These are phyloP conservation scores for Tinea pellionella DNA, from an alignment of 2,888 invertebrate species.

Conservation along the genomic window DNA sequence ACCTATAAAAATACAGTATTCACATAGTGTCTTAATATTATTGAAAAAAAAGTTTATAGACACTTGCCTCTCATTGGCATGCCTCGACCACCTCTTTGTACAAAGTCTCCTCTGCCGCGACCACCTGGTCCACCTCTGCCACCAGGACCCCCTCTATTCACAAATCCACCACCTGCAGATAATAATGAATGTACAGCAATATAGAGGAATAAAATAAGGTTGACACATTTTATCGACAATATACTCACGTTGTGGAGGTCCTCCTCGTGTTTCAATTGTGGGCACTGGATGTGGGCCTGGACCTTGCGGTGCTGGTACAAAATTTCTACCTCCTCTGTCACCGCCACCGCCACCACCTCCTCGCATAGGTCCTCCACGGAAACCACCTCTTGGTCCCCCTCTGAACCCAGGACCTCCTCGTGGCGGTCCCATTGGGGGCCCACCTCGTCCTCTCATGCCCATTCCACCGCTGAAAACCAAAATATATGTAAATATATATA, in stretches of 20 bases:
- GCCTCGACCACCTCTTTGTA: slow-evolving; percentile 47
- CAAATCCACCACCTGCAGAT: slow-evolving; percentile 44
- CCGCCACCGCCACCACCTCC: slow-evolving; percentile 54
- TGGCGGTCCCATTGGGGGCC: slow-evolving; percentile 40
- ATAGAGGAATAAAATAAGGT: too few species aligned
- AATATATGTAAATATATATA: background rate
- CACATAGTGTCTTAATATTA: background rate
- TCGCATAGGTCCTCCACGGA: slow-evolving; percentile 41
- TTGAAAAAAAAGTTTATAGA: background rate
- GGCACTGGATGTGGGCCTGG: slow-evolving; percentile 63
- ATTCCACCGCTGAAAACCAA: background rate
- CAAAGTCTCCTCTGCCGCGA: slow-evolving; percentile 54
- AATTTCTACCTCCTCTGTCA: slow-evolving; percentile 51
- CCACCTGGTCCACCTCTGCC: slow-evolving; percentile 48
- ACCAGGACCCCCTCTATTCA: slow-evolving; percentile 51
- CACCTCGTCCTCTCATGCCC: slow-evolving; percentile 14
- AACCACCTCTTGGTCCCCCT: slow-evolving; percentile 25
- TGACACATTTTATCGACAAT: too few species aligned
- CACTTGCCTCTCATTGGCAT: slow-evolving; percentile 56
- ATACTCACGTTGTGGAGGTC: slow-evolving; percentile 38
- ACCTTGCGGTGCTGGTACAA: slow-evolving; percentile 55
- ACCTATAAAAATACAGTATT: slow-evolving; percentile 22
- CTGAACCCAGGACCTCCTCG: slow-evolving; percentile 43
- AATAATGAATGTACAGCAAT: too few species aligned
- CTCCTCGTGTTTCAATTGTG: slow-evolving; percentile 55